Evolutionary conservation across 1,140 invertebrate species (phyloP).

Genomic region (Eulimnadia texana): DNA sequence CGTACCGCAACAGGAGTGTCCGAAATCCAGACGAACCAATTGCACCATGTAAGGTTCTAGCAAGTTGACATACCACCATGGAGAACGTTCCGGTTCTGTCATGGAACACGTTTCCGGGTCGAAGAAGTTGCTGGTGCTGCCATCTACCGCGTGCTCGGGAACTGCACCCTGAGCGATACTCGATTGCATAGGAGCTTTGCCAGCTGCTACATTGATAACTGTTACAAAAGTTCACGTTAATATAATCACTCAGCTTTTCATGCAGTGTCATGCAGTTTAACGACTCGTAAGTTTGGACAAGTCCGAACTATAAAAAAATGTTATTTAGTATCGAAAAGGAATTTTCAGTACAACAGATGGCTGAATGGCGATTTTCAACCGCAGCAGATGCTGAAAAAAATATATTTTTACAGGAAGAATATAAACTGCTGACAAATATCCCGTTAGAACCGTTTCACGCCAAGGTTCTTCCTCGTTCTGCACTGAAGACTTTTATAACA

Average conservation of each 20-base stretch:
- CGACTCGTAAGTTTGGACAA: neutral
- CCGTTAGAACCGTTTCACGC: too few species aligned
- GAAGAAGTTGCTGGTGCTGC: constrained; percentile 69
- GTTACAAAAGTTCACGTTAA: neutral
- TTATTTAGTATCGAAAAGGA: too few species aligned
- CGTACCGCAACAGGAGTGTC: constrained; percentile 64
- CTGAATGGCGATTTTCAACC: too few species aligned
- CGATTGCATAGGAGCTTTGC: constrained; percentile 88
- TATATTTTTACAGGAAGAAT: too few species aligned
- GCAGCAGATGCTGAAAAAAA: too few species aligned
- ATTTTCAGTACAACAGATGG: too few species aligned
- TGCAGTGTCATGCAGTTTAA: too few species aligned
- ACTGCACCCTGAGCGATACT: constrained; percentile 68
- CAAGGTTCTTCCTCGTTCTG: too few species aligned
- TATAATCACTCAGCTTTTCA: too few species aligned
- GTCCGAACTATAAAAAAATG: constrained; percentile 2
- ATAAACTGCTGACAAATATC: too few species aligned
- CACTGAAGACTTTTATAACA: too few species aligned
- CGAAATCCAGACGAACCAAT: constrained; percentile 78
- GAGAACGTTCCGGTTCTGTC: constrained; percentile 60
- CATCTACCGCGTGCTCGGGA: constrained; percentile 79
- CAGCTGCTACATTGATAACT: constrained; percentile 85
- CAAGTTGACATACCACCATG: constrained; percentile 93
- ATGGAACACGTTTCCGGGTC: constrained; percentile 70
- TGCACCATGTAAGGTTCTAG: constrained; percentile 91